These are phyloP conservation scores for Apodemus speciosus DNA, from an alignment of 2,113 vertebrate species.

Conservation along the genomic window DNA sequence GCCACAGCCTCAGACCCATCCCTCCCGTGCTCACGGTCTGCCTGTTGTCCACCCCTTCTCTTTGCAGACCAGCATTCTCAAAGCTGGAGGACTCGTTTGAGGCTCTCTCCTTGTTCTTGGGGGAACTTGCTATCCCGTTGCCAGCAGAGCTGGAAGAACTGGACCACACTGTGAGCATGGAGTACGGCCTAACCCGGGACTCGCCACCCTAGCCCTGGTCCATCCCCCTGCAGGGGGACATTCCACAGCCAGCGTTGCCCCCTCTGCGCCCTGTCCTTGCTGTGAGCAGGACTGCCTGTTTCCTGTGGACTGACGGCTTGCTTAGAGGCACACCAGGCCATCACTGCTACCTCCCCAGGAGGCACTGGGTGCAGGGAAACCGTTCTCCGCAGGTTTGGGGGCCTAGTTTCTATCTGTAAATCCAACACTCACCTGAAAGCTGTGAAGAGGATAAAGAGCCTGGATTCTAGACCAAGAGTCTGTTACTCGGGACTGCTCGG, in stretches of 20 bases:
- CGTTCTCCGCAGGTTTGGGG: constrained; percentile 66
- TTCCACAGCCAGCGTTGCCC: constrained; percentile 55
- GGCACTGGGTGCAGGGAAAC: constrained; percentile 76
- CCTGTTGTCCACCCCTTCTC: constrained; percentile 31
- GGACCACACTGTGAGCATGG: constrained; percentile 88
- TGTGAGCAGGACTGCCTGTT: constrained; percentile 54
- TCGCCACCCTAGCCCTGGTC: constrained; percentile 79
- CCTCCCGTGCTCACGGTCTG: not conserved
- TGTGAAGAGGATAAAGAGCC: constrained; percentile 80
- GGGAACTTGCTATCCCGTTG: constrained; percentile 94
- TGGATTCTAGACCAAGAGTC: constrained; percentile 71
- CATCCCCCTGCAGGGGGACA: constrained; percentile 77
- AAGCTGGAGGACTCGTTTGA: constrained; percentile 97
- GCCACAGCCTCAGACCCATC: not conserved
- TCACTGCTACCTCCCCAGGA: constrained; percentile 80
- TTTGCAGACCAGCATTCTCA: constrained; percentile 92
- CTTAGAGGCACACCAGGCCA: constrained; percentile 73
- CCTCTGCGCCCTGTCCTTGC: constrained; percentile 61
- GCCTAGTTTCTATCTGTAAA: constrained; percentile 77
- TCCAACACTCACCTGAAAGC: constrained; percentile 82
- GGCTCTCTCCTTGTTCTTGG: constrained; percentile 93
- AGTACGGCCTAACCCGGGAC: constrained; percentile 86
- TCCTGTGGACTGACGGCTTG: constrained; percentile 78
- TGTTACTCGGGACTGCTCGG: constrained; percentile 68
- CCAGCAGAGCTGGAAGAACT: constrained; percentile 95